Percentiles rank a stretch among this genome's conserved stretches.
Conservation (phyloP, 2,797 vertebrate species). For the Anableps anableps region DNA sequence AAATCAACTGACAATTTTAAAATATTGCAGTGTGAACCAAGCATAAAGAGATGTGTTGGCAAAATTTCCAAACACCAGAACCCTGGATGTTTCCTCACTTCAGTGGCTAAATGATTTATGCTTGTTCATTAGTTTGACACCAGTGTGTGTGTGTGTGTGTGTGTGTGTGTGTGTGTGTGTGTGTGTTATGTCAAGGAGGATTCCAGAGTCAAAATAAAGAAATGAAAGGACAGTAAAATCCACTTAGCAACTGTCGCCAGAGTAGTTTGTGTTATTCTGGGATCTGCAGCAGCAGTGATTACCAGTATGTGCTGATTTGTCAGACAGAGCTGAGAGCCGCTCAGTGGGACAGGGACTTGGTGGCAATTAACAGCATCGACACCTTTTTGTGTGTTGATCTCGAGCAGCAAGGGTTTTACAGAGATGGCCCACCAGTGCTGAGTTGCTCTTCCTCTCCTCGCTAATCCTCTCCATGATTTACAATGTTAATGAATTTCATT, state of each 20-base stretch:
- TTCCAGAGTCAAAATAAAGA: neutral
- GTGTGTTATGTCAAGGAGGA: neutral
- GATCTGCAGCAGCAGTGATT: neutral
- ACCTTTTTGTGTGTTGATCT: neutral
- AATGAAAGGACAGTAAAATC: neutral
- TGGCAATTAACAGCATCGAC: constrained; percentile 3
- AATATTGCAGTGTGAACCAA: too few relatives aligned
- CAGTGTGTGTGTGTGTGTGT: too few relatives aligned
- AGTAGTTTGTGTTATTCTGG: neutral
- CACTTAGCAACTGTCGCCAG: neutral
- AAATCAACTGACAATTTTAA: too few relatives aligned
- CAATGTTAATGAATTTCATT: neutral
- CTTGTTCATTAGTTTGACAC: too few relatives aligned
- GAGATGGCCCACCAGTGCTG: neutral
- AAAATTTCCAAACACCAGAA: neutral
- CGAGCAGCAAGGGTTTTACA: neutral
- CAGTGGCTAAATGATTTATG: too few relatives aligned
- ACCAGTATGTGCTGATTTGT: neutral
- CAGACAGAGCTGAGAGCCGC: neutral
- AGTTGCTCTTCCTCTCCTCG: neutral
- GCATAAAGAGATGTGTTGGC: neutral
- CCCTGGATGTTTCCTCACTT: neutral
- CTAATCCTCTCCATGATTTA: neutral
- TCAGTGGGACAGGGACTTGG: neutral
- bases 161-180: neutral